Percentiles rank a stretch among this genome's conserved stretches.
Conservation (phyloP, 2,113 vertebrate genomes). For the Leptodactylus fuscus region DNA sequence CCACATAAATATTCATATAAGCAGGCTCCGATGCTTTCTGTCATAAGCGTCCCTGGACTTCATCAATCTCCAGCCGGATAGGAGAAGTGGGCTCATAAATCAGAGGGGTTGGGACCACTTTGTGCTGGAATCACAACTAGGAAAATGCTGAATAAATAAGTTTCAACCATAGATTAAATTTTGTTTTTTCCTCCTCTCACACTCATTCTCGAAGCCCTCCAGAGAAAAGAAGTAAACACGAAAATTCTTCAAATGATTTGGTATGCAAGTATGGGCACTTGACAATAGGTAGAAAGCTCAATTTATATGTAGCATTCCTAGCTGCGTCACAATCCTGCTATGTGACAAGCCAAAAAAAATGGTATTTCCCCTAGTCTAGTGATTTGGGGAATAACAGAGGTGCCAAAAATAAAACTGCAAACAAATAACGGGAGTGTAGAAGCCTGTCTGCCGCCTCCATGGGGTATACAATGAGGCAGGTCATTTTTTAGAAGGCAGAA, state of each 20-base stretch:
- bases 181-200: slow-evolving; percentile 51
- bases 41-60: slow-evolving; percentile 37
- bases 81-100: slow-evolving; percentile 65
- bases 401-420: slow-evolving; percentile 33
- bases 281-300: accelerated
- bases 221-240: slow-evolving; percentile 64
- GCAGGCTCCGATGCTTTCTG: slow-evolving; percentile 58
- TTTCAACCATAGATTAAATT: slow-evolving; percentile 70
- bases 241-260: slow-evolving; percentile 67
- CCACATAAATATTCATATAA: slow-evolving; percentile 60
- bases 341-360: neutral
- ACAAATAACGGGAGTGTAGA: slow-evolving; percentile 13
- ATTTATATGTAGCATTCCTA: slow-evolving; percentile 2
- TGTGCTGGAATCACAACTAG: slow-evolving; percentile 62
- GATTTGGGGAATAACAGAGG: neutral
- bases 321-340: neutral
- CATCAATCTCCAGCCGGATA: slow-evolving; percentile 65
- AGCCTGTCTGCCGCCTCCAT: neutral
- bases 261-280: neutral
- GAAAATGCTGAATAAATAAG: slow-evolving; percentile 72
- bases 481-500: slow-evolving; percentile 37
- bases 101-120: slow-evolving; percentile 57
- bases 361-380: slow-evolving; percentile 9
- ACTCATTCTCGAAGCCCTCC: slow-evolving; percentile 64
- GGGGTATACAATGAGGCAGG: slow-evolving; percentile 26